Conservation (phyloP, 2,888 invertebrate species). For the Carabus problematicus region DNA sequence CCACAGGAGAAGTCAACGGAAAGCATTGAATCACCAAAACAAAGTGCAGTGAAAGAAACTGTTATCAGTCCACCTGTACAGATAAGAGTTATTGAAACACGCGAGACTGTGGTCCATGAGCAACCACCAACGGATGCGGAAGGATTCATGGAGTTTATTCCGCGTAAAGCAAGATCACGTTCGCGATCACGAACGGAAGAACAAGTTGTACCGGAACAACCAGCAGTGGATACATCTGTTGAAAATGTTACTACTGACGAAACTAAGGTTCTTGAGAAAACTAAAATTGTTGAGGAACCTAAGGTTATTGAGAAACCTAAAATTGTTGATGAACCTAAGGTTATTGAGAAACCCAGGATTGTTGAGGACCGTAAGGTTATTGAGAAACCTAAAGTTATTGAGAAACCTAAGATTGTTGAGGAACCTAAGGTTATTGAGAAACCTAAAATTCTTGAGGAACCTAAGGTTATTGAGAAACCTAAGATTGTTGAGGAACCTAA, state of each 20-base stretch:
- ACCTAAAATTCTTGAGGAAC: no score
- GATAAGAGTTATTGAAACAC: conserved; percentile 24
- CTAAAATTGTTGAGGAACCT: no score
- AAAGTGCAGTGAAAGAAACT: conserved; percentile 38
- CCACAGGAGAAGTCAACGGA: conserved; percentile 18
- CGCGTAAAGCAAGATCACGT: conserved; percentile 26
- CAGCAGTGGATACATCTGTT: neutral
- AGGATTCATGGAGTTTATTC: conserved; percentile 30
- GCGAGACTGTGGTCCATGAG: conserved; percentile 20
- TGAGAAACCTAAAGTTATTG: no score
- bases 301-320: no score
- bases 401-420: no score
- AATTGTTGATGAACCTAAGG: no score
- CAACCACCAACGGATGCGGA: conserved; percentile 33
- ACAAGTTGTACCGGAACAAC: conserved; percentile 1
- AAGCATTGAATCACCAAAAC: conserved; percentile 10
- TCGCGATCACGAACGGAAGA: conserved; percentile 33
- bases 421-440: no score
- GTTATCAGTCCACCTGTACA: conserved; percentile 25
- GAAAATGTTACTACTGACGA: neutral
- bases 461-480: no score
- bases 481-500: no score
- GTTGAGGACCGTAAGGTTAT: no score
- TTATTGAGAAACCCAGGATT: no score
- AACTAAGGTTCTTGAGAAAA: neutral